These are phyloP conservation scores for Cheilosia impressa DNA, from an alignment of 2,888 invertebrate species.

Conservation along the genomic window DNA sequence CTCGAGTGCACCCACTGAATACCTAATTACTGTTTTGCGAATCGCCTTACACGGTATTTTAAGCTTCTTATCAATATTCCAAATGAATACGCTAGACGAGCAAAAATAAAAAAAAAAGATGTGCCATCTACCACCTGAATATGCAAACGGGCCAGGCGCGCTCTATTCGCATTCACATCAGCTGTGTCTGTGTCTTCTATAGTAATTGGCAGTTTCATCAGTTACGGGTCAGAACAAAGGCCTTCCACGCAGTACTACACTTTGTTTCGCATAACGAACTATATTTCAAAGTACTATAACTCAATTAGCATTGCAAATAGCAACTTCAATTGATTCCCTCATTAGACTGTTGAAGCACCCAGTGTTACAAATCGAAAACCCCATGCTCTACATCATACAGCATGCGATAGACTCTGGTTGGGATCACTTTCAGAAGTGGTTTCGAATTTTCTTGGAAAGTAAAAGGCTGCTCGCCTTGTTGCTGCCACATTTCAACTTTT, in stretches of 20 bases:
- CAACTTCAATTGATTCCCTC: constrained; percentile 10
- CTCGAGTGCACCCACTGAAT: constrained; percentile 50
- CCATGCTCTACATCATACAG: constrained; percentile 60
- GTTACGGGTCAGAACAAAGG: constrained; percentile 42
- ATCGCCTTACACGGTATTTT: constrained; percentile 39
- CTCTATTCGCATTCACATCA: constrained; percentile 51
- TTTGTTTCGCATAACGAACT: constrained; percentile 9
- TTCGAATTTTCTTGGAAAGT: constrained; percentile 53
- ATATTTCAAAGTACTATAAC: constrained; percentile 4
- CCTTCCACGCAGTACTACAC: background rate
- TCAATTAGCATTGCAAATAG: constrained; percentile 51
- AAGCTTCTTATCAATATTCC: constrained; percentile 45
- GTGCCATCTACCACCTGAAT: constrained; percentile 37
- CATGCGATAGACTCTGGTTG: constrained; percentile 26
- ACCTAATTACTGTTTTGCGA: constrained; percentile 41
- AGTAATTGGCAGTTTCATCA: constrained; percentile 41
- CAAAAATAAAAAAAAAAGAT: constrained; percentile 40
- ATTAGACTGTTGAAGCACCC: constrained; percentile 4
- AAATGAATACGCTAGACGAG: constrained; percentile 25
- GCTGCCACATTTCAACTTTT: constrained; percentile 42
- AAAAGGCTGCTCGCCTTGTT: constrained; percentile 70
- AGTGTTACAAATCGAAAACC: constrained; percentile 11
- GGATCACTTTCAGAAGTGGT: constrained; percentile 52
- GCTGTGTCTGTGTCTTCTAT: constrained; percentile 30
- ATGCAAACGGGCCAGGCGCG: constrained; percentile 16